phyloP scores from a whole-genome alignment of 1,140 invertebrate species.

The Vanessa tameamea region DNA sequence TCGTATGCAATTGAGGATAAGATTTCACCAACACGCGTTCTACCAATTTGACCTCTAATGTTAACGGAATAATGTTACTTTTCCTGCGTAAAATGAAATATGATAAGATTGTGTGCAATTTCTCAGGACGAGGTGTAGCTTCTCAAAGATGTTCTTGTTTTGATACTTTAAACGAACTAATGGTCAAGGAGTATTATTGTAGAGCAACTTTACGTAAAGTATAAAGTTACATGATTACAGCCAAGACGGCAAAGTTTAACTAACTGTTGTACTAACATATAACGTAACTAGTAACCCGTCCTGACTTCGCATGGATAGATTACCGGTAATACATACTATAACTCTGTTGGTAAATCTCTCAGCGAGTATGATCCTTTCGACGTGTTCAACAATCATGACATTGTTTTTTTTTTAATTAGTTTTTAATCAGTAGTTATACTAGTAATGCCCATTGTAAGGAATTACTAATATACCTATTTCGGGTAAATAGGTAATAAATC shows the following conservation, averaged over 20 bases:
- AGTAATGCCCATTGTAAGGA: no score
- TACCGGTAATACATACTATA: no score
- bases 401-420: no score
- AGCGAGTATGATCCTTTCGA: no score
- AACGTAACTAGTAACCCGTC: no score
- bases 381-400: no score
- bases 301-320: no score
- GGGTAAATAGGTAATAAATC: no score
- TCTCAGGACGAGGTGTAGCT: constrained; percentile 3
- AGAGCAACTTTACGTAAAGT: not conserved
- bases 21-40: not conserved
- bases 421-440: no score
- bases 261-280: not conserved
- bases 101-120: not conserved
- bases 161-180: constrained; percentile 7
- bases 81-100: not conserved
- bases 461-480: no score
- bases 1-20: constrained; percentile 7
- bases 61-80: not conserved
- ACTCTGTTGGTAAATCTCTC: no score
- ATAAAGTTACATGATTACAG: constrained; percentile 6
- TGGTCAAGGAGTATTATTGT: not conserved
- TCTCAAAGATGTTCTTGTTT: constrained; percentile 4
- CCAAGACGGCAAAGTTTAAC: not conserved
- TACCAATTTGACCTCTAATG: not conserved